Evolutionary conservation across 30 jellyfish, hydroid and myxozoan genomes (phyloP), one percentile per base, ranked within the genome.

Genomic region (Hydractinia symbiolongicarpus): DNA sequence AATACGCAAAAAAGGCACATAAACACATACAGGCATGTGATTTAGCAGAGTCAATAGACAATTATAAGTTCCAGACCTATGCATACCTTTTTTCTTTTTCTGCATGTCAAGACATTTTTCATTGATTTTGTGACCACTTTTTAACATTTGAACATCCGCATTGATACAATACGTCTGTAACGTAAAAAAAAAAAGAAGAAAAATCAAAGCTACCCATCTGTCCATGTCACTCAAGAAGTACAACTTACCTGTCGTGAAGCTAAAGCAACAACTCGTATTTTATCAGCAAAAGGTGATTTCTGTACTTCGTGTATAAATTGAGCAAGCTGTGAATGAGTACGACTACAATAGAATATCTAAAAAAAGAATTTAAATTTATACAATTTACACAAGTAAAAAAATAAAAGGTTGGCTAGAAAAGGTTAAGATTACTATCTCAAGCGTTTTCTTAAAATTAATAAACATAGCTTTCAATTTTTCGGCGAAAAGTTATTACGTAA

Each of bases 251-350:
- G 98, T 69, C 98, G 82, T 5, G 98, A 91, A 20, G 95, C 98
- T 13, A 91, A 81, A 7, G 94, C 96, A 50, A 84, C 93, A 54
- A 91, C 90, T 61, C 85, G 83, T 1, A 83, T 82, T 19, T 66
- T 77, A 16, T 83, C 61, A 9, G 91, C 96, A 83, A 81, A 91
- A 1, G 96, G 95, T 57, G 96, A 83, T 54, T 88, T 88, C 61
- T 88, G 93, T 11, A 93, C 83, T 85, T 93, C 96, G 66, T 82
- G 95, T 50, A 93, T 90, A 82, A 93, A 93, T 82, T 93, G 99
- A 19, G 96, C 73, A 56, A 93, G 76, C 55, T 93, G 99, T 10
- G 99, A 88, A 79, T 93, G 99, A 7, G 99, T 93, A 68, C 99
- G 86, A 84, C 96, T 88, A 89, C 99, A 88, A 71, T 93, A 93